phyloP scores from a whole-genome alignment of 2,797 vertebrate genomes.

The Prunella strophiata region DNA sequence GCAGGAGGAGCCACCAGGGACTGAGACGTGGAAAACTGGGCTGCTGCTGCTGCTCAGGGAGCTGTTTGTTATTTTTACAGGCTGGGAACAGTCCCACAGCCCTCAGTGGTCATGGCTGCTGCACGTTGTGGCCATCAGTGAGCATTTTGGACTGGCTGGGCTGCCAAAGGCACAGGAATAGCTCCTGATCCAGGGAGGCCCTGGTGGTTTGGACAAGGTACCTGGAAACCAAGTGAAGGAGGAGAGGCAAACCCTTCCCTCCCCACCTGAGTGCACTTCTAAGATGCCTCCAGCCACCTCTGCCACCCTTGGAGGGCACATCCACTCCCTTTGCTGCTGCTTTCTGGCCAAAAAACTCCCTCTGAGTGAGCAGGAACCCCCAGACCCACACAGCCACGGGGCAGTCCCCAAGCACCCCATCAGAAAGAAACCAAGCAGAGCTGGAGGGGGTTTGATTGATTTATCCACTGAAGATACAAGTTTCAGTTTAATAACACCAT shows the following conservation, averaged over 20 bases:
- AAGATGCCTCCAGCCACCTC: neutral
- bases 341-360: neutral
- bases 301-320: neutral
- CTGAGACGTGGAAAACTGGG: neutral
- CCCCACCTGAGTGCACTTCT: neutral
- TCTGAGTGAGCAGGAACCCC: neutral
- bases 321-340: neutral
- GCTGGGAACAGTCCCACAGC: neutral
- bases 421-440: constrained; percentile 36
- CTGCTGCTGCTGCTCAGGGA: constrained; percentile 7
- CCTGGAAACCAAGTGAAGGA: neutral
- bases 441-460: constrained; percentile 17
- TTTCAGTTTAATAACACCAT: constrained; percentile 74
- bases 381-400: fast-evolving
- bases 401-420: neutral
- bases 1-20: neutral
- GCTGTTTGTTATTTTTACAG: neutral
- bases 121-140: neutral
- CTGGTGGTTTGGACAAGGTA: fast-evolving
- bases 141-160: neutral
- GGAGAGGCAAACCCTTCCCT: neutral
- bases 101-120: fast-evolving
- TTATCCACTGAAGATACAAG: constrained; percentile 70
- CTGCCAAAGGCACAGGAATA: fast-evolving
- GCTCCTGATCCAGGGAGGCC: neutral